phyloP scores from a whole-genome alignment of 2,113 vertebrate genomes.

The Pontoporia blainvillei region DNA sequence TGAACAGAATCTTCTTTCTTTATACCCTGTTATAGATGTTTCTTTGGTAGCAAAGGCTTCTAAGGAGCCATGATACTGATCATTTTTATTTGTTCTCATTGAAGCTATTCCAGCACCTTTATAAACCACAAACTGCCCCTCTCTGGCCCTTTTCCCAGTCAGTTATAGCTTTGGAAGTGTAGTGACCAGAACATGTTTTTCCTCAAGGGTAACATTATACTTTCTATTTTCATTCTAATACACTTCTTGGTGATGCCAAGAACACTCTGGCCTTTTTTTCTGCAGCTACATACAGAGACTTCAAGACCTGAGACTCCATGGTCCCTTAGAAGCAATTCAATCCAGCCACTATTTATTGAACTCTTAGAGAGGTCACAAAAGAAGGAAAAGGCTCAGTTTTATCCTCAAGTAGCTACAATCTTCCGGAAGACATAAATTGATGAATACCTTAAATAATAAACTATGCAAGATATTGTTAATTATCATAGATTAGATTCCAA shows the following conservation, averaged over 20 bases:
- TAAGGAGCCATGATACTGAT: background rate
- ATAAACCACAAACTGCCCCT: background rate
- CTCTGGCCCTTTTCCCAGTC: background rate
- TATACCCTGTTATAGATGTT: background rate
- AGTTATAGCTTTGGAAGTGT: constrained; percentile 46
- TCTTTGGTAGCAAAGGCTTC: background rate
- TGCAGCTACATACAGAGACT: background rate
- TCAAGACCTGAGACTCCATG: background rate
- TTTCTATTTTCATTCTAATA: constrained; percentile 67
- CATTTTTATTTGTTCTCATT: background rate
- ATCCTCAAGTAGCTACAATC: background rate
- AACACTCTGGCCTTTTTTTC: constrained; percentile 53
- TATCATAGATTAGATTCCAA: background rate
- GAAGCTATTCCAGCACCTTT: background rate
- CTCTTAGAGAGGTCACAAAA: background rate
- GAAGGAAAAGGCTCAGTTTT: background rate
- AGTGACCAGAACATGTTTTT: constrained; percentile 49
- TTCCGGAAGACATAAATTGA: background rate
- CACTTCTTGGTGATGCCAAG: constrained; percentile 51
- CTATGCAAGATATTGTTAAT: background rate
- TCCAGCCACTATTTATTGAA: background rate
- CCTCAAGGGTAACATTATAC: constrained; percentile 60
- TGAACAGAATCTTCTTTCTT: background rate
- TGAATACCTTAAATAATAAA: background rate
- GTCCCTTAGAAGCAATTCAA: background rate